Evolutionary conservation across 2,888 invertebrate species (phyloP).

Genomic region (Tetrapedia diversipes): DNA sequence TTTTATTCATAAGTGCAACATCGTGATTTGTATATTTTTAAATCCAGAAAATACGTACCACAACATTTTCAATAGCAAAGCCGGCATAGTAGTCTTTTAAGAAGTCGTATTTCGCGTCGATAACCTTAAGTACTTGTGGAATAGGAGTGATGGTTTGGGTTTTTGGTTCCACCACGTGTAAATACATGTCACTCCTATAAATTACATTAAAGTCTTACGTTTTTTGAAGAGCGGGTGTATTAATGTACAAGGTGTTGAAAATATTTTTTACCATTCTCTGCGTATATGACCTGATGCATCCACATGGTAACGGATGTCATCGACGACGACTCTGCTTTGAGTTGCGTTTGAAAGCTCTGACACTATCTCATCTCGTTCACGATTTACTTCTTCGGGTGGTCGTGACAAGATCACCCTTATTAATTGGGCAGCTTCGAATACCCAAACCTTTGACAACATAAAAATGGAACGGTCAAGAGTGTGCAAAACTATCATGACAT

Average conservation of each 20-base stretch:
- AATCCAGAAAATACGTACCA: slow-evolving; percentile 79
- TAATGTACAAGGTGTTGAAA: background rate
- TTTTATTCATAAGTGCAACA: slow-evolving; percentile 11
- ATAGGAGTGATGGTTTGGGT: slow-evolving; percentile 91
- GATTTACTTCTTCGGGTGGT: slow-evolving; percentile 90
- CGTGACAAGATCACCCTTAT: slow-evolving; percentile 93
- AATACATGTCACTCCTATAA: slow-evolving; percentile 92
- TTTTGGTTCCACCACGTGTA: slow-evolving; percentile 90
- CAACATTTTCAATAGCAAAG: slow-evolving; percentile 89
- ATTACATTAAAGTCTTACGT: slow-evolving; percentile 43
- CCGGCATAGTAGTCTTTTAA: slow-evolving; percentile 91
- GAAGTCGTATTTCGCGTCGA: slow-evolving; percentile 93
- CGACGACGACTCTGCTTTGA: slow-evolving; percentile 90
- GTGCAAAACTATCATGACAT: background rate
- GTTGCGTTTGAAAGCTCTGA: slow-evolving; percentile 90
- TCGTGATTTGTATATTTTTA: background rate
- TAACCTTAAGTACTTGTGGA: slow-evolving; percentile 90
- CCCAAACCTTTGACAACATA: slow-evolving; percentile 89
- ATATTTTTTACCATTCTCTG: slow-evolving; percentile 86
- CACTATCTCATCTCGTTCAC: slow-evolving; percentile 89
- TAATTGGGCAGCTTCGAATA: slow-evolving; percentile 92
- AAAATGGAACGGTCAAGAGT: slow-evolving; percentile 4
- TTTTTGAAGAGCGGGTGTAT: background rate
- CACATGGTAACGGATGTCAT: slow-evolving; percentile 90
- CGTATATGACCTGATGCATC: slow-evolving; percentile 86